phyloP scores from a whole-genome alignment of 1,140 invertebrate species.

The Drosophila bifasciata region DNA sequence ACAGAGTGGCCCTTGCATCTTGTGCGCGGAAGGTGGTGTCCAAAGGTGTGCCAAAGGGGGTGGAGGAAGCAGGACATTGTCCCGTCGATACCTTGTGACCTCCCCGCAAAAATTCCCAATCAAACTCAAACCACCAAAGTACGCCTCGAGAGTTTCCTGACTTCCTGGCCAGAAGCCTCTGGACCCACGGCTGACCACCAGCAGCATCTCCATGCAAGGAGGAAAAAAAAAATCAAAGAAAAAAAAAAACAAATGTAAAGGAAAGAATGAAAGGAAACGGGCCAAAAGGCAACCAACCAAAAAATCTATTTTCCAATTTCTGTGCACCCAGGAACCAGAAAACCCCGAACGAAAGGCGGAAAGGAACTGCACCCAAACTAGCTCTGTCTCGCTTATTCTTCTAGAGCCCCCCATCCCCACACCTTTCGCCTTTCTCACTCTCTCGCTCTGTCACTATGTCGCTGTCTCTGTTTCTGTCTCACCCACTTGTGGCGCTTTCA shows the following conservation, averaged over 20 bases:
- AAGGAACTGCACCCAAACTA: conserved; percentile 50
- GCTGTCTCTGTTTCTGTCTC: conserved; percentile 39
- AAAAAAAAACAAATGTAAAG: conserved; percentile 17
- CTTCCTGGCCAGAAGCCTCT: conserved; percentile 50
- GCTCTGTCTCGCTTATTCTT: conserved; percentile 4
- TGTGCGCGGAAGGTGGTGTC: conserved; percentile 24
- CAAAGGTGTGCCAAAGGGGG: neutral
- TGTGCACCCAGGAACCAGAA: conserved; percentile 54
- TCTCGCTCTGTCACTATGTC: conserved; percentile 7
- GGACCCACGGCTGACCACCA: conserved; percentile 43
- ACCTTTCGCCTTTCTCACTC: neutral
- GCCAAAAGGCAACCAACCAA: conserved; percentile 77
- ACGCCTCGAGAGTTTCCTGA: conserved; percentile 49
- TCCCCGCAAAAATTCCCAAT: conserved; percentile 41
- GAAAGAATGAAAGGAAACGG: conserved; percentile 42
- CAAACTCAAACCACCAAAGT: conserved; percentile 16
- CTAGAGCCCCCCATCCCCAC: neutral
- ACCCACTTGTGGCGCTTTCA: conserved; percentile 76
- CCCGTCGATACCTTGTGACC: conserved; percentile 52
- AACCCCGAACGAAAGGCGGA: conserved; percentile 27
- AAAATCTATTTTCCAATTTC: conserved; percentile 83
- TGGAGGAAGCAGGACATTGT: conserved; percentile 37
- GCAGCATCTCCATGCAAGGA: conserved; percentile 35
- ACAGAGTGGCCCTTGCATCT: conserved; percentile 45
- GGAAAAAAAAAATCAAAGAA: conserved; percentile 15